Conservation (phyloP, 2,888 invertebrate species). For the Zaprionus lineosus region DNA sequence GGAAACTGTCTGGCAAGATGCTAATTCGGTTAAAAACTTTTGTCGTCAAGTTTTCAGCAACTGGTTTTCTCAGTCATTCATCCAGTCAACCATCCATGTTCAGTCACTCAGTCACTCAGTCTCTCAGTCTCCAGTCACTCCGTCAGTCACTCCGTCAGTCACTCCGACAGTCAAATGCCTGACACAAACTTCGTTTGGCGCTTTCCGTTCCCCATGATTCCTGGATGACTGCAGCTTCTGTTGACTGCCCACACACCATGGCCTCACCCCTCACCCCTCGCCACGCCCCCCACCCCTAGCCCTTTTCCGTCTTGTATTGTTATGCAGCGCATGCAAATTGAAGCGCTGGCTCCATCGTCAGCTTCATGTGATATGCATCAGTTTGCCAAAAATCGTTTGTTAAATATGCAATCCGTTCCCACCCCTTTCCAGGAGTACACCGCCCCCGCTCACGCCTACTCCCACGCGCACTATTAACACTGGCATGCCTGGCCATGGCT, state of each 20-base stretch:
- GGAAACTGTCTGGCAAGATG: slow-evolving; percentile 78
- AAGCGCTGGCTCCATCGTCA: slow-evolving; percentile 50
- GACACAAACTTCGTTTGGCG: slow-evolving; percentile 62
- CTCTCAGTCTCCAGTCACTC: background rate
- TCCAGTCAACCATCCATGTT: slow-evolving; percentile 24
- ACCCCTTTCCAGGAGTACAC: background rate
- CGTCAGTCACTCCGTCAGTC: slow-evolving; percentile 8
- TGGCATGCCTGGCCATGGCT: too few species aligned
- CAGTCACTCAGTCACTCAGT: slow-evolving; percentile 14
- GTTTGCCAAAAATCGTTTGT: slow-evolving; percentile 62
- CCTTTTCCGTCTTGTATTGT: slow-evolving; percentile 43
- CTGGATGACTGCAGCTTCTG: slow-evolving; percentile 1
- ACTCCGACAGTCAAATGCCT: slow-evolving; percentile 17
- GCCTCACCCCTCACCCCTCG: slow-evolving; percentile 1
- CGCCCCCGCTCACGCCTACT: background rate
- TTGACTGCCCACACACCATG: background rate
- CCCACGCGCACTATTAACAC: background rate
- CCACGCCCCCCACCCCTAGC: background rate
- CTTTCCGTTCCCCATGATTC: slow-evolving; percentile 12
- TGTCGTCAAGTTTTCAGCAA: slow-evolving; percentile 71
- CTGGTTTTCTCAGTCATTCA: slow-evolving; percentile 40
- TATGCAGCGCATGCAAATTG: slow-evolving; percentile 70
- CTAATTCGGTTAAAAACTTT: slow-evolving; percentile 77
- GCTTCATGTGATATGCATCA: slow-evolving; percentile 73
- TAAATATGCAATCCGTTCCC: slow-evolving; percentile 55